Evolutionary conservation across 1,140 invertebrate genomes (phyloP).

Genomic region (Heliconius melpomene): DNA sequence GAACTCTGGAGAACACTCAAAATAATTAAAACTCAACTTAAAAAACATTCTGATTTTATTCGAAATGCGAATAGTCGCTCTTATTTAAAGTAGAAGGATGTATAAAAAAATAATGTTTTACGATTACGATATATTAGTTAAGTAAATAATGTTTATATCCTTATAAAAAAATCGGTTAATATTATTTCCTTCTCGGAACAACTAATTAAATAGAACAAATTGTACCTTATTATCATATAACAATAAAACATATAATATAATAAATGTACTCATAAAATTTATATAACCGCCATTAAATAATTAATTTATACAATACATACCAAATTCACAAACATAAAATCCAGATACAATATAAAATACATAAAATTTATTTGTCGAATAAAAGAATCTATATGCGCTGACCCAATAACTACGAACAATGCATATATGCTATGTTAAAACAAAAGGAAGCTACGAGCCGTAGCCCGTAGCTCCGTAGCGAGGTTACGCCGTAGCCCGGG

Average conservation of each 20-base stretch:
- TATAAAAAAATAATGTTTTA: background rate
- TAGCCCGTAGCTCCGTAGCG: conserved; percentile 69
- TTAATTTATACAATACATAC: background rate
- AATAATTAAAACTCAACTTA: conserved; percentile 37
- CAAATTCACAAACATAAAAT: conserved; percentile 10
- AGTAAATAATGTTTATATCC: background rate
- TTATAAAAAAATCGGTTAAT: background rate
- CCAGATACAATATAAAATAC: conserved; percentile 26
- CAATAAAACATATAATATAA: background rate
- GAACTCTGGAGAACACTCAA: conserved; percentile 32
- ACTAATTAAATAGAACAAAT: background rate
- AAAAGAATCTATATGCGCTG: conserved; percentile 40
- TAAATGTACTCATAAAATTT: conserved; percentile 1
- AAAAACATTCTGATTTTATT: conserved; percentile 29
- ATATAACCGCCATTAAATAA: background rate
- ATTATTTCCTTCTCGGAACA: background rate
- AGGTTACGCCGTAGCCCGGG: conserved; percentile 74
- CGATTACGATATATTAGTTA: background rate
- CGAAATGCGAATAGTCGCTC: conserved; percentile 16
- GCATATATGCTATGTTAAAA: conserved; percentile 60
- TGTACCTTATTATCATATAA: background rate
- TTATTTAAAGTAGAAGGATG: background rate
- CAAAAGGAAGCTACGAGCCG: conserved; percentile 70
- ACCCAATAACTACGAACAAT: conserved; percentile 66
- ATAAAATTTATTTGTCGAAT: conserved; percentile 17